Base-by-base conservation (phyloP, 2,797 vertebrate genomes). In the Sebastolobus alascanus region DNA sequence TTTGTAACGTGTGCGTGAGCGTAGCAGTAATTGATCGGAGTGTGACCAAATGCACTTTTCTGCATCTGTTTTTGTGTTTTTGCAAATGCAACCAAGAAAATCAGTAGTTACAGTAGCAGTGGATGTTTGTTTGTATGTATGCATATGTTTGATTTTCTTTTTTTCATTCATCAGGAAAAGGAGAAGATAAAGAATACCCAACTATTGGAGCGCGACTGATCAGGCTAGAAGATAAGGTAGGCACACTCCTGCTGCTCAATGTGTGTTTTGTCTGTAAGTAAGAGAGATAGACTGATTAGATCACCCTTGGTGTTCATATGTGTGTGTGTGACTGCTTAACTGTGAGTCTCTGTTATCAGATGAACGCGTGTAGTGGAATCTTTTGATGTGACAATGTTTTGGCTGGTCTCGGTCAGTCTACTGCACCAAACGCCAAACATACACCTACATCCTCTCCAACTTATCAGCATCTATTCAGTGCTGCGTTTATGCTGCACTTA, bases 201-300 rank as follows among this genome's bases (percentile, higher is more conserved):
- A 97, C 96, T 16, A 93, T 97, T 73, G 97, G 97, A 90, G 96
- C 97, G 65, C 96, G 97, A 86, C 94, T 98, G 92, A 97, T 97
- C 93, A 93, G 96, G 27, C 92, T 97, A 22, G 97, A 98, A 93
- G 96, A 98, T 93, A 97, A 97, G 96, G 97, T 97, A 95, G 92
- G 91, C 84, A 77, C 82, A 25, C 78, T 87, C 22, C 54, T 73
- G 72, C 35, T 29, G 20, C 58, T 68, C 12, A 27, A 46, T 55
- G 78, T 86, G 67, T 84, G 81, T 85, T 83, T 71, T 75, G 65
- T 79, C 79, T 83, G 52, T 22, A 12, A 64, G 68, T 35, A 5
- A 60, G 58, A 55, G 70, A 55, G 72, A 79, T 78, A 20, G 40
- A 75, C 50, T 76, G 84, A 82, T 82, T 66, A 86, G 67, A 78